Percentiles rank a stretch among this genome's conserved stretches.
These are phyloP conservation scores for Callaeas wilsoni DNA, from an alignment of 2,113 vertebrate genomes.

Conservation along the genomic window DNA sequence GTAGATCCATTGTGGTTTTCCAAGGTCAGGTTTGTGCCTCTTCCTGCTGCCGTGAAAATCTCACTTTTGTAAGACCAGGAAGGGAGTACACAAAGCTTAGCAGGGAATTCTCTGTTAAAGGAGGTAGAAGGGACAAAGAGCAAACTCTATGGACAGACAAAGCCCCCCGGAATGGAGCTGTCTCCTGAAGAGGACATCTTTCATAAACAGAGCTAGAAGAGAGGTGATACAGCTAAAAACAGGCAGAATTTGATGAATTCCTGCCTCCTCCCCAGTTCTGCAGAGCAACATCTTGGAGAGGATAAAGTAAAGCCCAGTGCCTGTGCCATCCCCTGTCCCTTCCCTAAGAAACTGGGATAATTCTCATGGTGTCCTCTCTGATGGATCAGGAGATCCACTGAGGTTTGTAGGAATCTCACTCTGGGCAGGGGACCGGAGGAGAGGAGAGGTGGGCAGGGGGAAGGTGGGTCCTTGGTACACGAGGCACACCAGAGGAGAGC, in stretches of 20 bases:
- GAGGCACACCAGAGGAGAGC: background rate
- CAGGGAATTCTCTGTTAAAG: background rate
- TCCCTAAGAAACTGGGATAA: background rate
- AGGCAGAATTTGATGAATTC: background rate
- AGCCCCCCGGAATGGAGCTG: background rate
- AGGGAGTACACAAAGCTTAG: background rate
- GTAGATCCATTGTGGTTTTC: background rate
- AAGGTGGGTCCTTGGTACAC: background rate
- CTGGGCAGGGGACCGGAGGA: background rate
- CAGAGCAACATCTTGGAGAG: background rate
- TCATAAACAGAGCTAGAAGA: background rate
- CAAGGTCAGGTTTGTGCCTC: background rate
- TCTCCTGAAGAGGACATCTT: background rate
- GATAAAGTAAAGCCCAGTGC: background rate
- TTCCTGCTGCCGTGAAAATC: background rate
- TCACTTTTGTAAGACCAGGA: background rate
- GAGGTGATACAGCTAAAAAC: background rate
- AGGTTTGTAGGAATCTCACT: background rate
- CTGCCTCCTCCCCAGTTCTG: background rate
- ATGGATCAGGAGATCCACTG: background rate
- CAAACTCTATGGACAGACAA: background rate
- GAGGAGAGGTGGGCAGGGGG: background rate
- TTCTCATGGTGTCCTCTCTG: background rate
- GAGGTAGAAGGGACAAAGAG: background rate
- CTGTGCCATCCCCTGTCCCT: background rate